Evolutionary conservation across 1,140 invertebrate genomes (phyloP).

Genomic region (Eumeta japonica): DNA sequence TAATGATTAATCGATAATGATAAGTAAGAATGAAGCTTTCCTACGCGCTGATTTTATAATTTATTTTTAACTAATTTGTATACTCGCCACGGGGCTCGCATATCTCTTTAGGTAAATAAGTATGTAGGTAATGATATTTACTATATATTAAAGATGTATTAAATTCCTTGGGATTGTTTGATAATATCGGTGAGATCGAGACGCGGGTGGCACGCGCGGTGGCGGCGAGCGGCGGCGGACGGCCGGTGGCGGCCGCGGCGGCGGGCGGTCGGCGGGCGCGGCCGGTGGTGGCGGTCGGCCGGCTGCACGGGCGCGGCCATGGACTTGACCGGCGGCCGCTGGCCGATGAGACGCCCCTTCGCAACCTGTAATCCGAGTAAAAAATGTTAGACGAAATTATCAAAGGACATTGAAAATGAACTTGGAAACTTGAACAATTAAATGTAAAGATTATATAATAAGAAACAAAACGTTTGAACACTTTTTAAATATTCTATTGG

Average conservation of each 20-base stretch:
- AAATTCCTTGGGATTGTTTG: slow-evolving; percentile 54
- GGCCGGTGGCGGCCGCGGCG: slow-evolving; percentile 21
- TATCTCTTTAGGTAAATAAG: slow-evolving; percentile 46
- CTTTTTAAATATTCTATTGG: no score
- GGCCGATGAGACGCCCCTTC: no score
- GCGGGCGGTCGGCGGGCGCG: no score
- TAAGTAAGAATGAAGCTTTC: slow-evolving; percentile 60
- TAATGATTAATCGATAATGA: slow-evolving; percentile 60
- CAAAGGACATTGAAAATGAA: no score
- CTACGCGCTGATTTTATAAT: slow-evolving; percentile 57
- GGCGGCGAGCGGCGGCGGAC: slow-evolving; percentile 13
- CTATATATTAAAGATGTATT: slow-evolving; percentile 47
- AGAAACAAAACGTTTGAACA: no score
- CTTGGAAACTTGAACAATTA: no score
- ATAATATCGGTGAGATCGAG: slow-evolving; percentile 35
- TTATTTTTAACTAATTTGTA: slow-evolving; percentile 59
- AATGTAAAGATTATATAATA: no score
- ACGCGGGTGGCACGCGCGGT: slow-evolving; percentile 21
- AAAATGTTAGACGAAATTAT: no score
- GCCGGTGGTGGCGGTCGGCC: no score
- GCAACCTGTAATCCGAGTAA: no score
- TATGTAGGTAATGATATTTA: slow-evolving; percentile 51
- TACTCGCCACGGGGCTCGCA: slow-evolving; percentile 54
- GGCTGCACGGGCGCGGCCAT: no score
- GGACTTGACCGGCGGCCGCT: no score